Percentiles rank a stretch among this genome's conserved stretches.
phyloP scores from a whole-genome alignment of 2,797 vertebrate species.

The Dendrocincla fuliginosa region DNA sequence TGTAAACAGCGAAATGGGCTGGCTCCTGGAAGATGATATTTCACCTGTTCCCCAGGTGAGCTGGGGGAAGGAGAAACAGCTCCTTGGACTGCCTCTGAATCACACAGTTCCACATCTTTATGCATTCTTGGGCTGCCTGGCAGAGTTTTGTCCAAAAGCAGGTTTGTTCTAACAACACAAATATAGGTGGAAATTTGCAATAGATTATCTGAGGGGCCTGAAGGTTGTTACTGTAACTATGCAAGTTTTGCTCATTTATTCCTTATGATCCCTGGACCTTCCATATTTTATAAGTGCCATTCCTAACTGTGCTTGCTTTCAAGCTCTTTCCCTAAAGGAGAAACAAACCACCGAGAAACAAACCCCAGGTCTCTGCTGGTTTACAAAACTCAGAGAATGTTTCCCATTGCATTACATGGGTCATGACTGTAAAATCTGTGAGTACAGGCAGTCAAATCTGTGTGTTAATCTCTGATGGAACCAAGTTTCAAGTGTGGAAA shows the following conservation, averaged over 20 bases:
- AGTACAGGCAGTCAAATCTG: neutral
- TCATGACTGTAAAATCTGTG: constrained; percentile 55
- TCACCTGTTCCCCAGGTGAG: neutral
- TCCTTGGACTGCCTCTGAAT: neutral
- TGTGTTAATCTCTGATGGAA: constrained; percentile 68
- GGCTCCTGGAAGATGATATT: neutral
- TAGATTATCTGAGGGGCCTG: neutral
- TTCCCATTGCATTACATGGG: neutral
- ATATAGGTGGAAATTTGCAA: neutral
- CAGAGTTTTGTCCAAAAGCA: neutral
- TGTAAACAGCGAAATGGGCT: accelerated
- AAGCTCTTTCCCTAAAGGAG: neutral
- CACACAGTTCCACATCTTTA: neutral
- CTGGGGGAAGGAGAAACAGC: neutral
- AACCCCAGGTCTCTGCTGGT: neutral
- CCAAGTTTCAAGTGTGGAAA: neutral
- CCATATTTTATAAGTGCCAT: neutral
- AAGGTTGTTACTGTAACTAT: neutral
- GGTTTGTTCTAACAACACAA: neutral
- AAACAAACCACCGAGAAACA: neutral
- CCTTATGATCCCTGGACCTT: neutral
- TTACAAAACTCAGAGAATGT: neutral
- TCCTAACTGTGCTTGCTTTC: neutral
- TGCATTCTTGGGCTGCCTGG: neutral
- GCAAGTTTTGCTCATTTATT: neutral